These are phyloP conservation scores for Pontoporia blainvillei DNA, from an alignment of 2,113 vertebrate genomes.

Conservation along the genomic window DNA sequence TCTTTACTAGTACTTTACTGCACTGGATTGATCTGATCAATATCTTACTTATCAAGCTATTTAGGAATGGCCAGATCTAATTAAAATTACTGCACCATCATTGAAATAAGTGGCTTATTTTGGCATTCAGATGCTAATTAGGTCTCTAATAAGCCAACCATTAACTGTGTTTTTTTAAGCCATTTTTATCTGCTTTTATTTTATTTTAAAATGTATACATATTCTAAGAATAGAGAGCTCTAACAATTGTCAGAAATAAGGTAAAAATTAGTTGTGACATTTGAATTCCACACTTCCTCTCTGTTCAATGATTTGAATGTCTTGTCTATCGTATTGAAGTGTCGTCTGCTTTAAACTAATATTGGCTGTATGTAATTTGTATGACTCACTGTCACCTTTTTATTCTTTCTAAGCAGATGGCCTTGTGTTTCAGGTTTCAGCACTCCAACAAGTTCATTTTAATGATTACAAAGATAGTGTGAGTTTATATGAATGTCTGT, in stretches of 20 bases:
- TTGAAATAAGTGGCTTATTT: conserved; percentile 80
- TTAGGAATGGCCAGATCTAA: conserved; percentile 78
- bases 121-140: conserved; percentile 76
- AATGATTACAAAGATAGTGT: conserved; percentile 74
- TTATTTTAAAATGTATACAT: conserved; percentile 52
- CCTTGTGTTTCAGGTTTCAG: conserved; percentile 70
- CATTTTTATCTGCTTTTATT: conserved; percentile 59
- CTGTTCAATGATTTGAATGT: conserved; percentile 32
- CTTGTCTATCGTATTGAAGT: neutral
- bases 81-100: conserved; percentile 80
- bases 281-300: conserved; percentile 4
- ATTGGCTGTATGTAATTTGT: conserved; percentile 30
- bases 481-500: conserved; percentile 63
- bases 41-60: conserved; percentile 82
- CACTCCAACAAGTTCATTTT: conserved; percentile 78
- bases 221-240: neutral
- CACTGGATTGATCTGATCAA: conserved; percentile 75
- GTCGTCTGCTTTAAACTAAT: conserved; percentile 39
- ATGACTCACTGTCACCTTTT: conserved; percentile 50
- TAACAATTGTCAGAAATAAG: neutral
- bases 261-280: conserved; percentile 40
- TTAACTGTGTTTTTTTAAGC: conserved; percentile 58
- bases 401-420: conserved; percentile 57
- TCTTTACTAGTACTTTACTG: conserved; percentile 75
- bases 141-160: conserved; percentile 69